Conservation (phyloP, 2,797 vertebrate species). For the Diceros bicornis region DNA sequence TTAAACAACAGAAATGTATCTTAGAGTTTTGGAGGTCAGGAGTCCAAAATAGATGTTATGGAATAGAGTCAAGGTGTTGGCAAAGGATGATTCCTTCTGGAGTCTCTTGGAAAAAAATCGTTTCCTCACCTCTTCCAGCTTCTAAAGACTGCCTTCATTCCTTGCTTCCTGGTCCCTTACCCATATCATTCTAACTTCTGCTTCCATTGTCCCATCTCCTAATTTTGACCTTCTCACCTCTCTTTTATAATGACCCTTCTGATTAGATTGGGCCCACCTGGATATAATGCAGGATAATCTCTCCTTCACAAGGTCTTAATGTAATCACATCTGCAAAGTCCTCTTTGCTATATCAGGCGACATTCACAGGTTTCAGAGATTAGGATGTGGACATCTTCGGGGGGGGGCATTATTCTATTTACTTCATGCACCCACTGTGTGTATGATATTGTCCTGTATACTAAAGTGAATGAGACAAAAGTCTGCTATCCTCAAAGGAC, state of each 20-base stretch:
- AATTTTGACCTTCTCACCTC: neutral
- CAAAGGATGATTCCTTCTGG: too few relatives aligned
- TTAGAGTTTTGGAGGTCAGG: neutral
- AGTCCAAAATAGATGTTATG: neutral
- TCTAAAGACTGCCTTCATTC: neutral
- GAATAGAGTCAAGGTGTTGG: neutral
- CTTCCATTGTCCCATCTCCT: neutral
- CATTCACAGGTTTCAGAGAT: neutral
- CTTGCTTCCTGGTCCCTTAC: neutral
- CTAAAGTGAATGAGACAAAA: neutral
- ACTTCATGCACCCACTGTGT: neutral
- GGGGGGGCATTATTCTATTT: too few relatives aligned
- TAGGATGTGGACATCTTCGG: too few relatives aligned
- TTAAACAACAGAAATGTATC: neutral
- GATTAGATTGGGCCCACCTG: neutral
- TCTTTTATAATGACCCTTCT: neutral
- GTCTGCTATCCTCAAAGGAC: neutral
- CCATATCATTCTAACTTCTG: neutral
- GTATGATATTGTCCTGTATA: neutral
- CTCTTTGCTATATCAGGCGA: accelerated
- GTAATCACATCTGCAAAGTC: neutral
- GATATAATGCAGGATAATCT: too few relatives aligned
- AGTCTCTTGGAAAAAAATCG: neutral
- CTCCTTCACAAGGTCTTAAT: neutral
- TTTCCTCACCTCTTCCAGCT: neutral